Conservation (phyloP, 2,797 vertebrate species). For the Macropus fuliginosus region DNA sequence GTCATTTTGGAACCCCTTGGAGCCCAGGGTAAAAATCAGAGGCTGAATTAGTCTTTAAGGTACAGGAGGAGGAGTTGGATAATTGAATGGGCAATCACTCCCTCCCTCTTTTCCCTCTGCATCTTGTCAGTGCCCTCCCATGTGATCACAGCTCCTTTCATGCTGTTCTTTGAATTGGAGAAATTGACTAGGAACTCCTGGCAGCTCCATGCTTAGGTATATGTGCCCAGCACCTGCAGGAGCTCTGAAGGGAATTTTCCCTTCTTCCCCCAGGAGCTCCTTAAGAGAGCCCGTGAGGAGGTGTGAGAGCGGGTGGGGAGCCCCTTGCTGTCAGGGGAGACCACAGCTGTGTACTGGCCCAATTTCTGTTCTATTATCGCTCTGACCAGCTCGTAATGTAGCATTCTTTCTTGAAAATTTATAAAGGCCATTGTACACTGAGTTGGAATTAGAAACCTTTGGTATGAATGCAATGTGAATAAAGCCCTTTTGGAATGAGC, state of each 20-base stretch:
- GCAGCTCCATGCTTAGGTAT: slow-evolving; percentile 19
- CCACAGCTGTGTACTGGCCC: background rate
- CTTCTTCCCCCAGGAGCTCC: background rate
- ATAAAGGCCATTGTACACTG: background rate
- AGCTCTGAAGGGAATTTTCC: slow-evolving; percentile 19
- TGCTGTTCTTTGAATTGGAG: slow-evolving; percentile 44
- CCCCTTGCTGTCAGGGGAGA: background rate
- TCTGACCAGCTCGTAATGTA: slow-evolving; percentile 50
- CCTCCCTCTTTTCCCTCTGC: slow-evolving; percentile 25
- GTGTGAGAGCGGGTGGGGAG: slow-evolving; percentile 14
- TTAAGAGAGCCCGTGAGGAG: slow-evolving; percentile 28
- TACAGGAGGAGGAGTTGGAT: slow-evolving; percentile 10
- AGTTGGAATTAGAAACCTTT: slow-evolving; percentile 59
- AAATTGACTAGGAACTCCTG: slow-evolving; percentile 40
- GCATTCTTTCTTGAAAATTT: slow-evolving; percentile 61
- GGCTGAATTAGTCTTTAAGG: background rate
- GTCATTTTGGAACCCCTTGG: background rate
- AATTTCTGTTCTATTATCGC: slow-evolving; percentile 5
- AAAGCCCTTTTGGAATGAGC: slow-evolving; percentile 58
- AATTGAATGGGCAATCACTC: slow-evolving; percentile 29
- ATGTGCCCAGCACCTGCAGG: slow-evolving; percentile 8
- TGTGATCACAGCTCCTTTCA: slow-evolving; percentile 3
- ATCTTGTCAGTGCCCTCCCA: slow-evolving; percentile 14
- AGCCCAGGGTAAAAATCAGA: slow-evolving; percentile 24
- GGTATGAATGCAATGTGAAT: slow-evolving; percentile 46